phyloP scores from a whole-genome alignment of 2,888 invertebrate species.

The Sthenelais limicola region DNA sequence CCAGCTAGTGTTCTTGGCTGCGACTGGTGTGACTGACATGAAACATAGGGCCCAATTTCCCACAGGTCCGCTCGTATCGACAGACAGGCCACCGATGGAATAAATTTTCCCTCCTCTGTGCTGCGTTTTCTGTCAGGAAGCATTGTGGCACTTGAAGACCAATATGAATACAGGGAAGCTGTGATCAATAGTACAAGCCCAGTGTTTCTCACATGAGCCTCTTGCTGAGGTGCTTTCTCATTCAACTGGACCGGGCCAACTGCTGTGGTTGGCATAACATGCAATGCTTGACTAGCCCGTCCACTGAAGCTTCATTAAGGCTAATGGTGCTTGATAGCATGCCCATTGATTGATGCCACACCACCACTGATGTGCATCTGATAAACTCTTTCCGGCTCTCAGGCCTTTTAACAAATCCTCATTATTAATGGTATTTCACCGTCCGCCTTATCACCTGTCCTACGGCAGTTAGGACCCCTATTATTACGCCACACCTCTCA shows the following conservation, averaged over 20 bases:
- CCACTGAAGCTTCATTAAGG: constrained; percentile 21
- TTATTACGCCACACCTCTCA: no score
- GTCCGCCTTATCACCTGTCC: no score
- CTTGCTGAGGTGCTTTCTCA: not conserved
- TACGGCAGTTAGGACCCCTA: no score
- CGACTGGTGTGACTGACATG: constrained; percentile 24
- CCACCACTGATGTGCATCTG: not conserved
- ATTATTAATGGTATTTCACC: no score
- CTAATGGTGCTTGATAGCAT: constrained; percentile 32
- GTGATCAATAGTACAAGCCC: constrained; percentile 23
- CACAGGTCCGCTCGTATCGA: not conserved
- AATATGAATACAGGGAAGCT: constrained; percentile 23
- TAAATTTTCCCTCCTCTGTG: constrained; percentile 4
- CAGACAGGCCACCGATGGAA: constrained; percentile 5
- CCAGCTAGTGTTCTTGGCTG: no score
- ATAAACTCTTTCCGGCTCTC: constrained; percentile 16
- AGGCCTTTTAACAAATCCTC: no score
- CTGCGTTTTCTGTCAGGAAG: not conserved
- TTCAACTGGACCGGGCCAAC: constrained; percentile 16
- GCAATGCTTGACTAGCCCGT: constrained; percentile 5
- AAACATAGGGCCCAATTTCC: constrained; percentile 34
- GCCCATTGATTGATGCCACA: constrained; percentile 35
- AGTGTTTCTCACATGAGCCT: constrained; percentile 2
- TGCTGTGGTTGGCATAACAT: constrained; percentile 12
- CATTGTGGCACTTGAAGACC: constrained; percentile 8